Conservation (phyloP, 1,140 invertebrate genomes). For the Drosophila bifasciata region DNA sequence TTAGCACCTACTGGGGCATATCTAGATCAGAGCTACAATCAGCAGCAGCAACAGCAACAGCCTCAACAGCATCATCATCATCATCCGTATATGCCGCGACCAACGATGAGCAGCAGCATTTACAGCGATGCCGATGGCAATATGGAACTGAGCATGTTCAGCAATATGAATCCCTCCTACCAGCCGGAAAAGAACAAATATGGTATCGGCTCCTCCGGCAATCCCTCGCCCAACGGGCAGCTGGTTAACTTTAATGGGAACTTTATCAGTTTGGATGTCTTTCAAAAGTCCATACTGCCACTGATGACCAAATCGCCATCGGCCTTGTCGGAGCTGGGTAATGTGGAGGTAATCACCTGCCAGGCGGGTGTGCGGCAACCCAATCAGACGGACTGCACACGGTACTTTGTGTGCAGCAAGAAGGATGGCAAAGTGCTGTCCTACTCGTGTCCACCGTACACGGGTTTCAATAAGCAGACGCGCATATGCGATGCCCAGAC, state of each 20-base stretch:
- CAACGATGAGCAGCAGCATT: conserved; percentile 61
- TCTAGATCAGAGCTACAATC: conserved; percentile 58
- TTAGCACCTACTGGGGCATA: conserved; percentile 69
- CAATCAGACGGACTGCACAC: conserved; percentile 85
- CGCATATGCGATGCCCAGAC: conserved; percentile 84
- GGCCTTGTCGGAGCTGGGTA: conserved; percentile 49
- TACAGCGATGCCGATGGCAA: conserved; percentile 64
- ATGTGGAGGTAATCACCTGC: conserved; percentile 84
- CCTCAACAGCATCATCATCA: conserved; percentile 42
- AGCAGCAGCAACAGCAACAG: conserved; percentile 28
- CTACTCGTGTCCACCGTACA: conserved; percentile 85
- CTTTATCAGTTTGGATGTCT: conserved; percentile 78
- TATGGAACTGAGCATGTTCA: conserved; percentile 64
- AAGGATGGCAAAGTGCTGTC: conserved; percentile 82
- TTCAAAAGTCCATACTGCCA: conserved; percentile 76
- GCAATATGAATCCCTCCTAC: conserved; percentile 19
- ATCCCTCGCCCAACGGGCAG: conserved; percentile 34
- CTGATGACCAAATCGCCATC: conserved; percentile 56
- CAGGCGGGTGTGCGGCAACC: conserved; percentile 84
- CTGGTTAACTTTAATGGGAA: conserved; percentile 79
- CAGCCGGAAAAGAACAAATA: conserved; percentile 38
- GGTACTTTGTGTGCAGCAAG: conserved; percentile 85
- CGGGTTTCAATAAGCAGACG: conserved; percentile 84
- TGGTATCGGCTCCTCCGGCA: background rate
- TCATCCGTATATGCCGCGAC: conserved; percentile 47